phyloP scores from a whole-genome alignment of 1,140 invertebrate genomes.

The Onthophagus taurus region DNA sequence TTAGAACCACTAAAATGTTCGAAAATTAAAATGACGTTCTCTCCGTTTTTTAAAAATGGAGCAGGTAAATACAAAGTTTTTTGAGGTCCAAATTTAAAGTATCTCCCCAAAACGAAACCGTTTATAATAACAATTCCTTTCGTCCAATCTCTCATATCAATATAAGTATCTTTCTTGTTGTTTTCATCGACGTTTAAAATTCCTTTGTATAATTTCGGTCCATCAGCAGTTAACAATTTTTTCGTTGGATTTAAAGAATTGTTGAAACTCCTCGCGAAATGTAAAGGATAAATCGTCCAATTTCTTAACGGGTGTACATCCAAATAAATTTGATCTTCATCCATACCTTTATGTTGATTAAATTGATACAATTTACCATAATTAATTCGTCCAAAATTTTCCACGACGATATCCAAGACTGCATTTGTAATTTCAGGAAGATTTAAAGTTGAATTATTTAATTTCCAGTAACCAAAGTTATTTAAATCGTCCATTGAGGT shows the following conservation, averaged over 20 bases:
- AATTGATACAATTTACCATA: conserved; percentile 39
- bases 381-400: conserved; percentile 50
- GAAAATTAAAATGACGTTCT: conserved; percentile 40
- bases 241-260: conserved; percentile 20
- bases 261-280: conserved; percentile 42
- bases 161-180: conserved; percentile 20
- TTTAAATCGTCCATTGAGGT: conserved; percentile 1
- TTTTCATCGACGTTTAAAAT: conserved; percentile 14
- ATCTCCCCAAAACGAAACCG: conserved; percentile 54
- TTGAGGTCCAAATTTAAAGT: conserved; percentile 46
- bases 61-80: conserved; percentile 50
- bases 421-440: conserved; percentile 23
- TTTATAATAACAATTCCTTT: conserved; percentile 56
- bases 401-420: conserved; percentile 47
- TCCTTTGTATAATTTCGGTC: conserved; percentile 32
- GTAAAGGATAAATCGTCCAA: conserved; percentile 44
- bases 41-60: conserved; percentile 42
- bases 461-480: conserved; percentile 41
- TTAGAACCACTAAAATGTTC: conserved; percentile 31
- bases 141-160: conserved; percentile 39
- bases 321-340: conserved; percentile 38
- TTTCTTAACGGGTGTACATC: conserved; percentile 36
- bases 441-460: conserved; percentile 30
- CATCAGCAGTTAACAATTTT: conserved; percentile 10
- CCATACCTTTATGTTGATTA: conserved; percentile 41